A percentile compares a stretch with the other conserved stretches of the same genome.
Evolutionary conservation across 2,797 vertebrate species (phyloP).

Genomic region (Sandelia bainsii): DNA sequence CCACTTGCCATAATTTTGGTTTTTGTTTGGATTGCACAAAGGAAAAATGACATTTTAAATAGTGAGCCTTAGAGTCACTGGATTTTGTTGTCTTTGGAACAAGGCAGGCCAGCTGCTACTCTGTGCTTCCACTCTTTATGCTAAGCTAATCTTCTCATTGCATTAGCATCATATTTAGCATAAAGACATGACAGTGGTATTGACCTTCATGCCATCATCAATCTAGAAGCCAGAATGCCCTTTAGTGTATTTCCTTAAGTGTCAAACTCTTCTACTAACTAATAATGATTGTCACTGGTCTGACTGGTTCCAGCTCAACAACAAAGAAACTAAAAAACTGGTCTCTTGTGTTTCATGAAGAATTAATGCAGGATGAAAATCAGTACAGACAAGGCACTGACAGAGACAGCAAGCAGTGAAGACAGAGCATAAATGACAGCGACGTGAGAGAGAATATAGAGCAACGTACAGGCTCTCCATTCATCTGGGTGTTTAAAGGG

Average conservation of each 20-base stretch:
- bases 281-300: no score
- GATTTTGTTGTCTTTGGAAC: no score
- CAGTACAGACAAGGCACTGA: not conserved
- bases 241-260: not conserved
- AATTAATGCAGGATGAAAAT: no score
- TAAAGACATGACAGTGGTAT: not conserved
- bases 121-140: not conserved
- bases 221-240: not conserved
- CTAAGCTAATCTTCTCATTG: not conserved
- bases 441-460: not conserved
- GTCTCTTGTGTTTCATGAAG: no score
- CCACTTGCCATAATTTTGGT: no score
- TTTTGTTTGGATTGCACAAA: no score
- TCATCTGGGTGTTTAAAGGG: constrained; percentile 99
- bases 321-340: no score
- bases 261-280: not conserved
- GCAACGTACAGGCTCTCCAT: constrained; percentile 95
- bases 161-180: not conserved
- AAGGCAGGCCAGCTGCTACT: no score
- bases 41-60: no score
- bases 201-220: not conserved
- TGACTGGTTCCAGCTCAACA: not conserved
- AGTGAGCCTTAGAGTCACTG: no score
- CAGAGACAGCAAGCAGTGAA: not conserved
- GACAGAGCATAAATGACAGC: not conserved